Percentiles rank a stretch among this genome's conserved stretches.
These are phyloP conservation scores for Heliconius cydno DNA, from an alignment of 2,888 invertebrate genomes.

Conservation along the genomic window DNA sequence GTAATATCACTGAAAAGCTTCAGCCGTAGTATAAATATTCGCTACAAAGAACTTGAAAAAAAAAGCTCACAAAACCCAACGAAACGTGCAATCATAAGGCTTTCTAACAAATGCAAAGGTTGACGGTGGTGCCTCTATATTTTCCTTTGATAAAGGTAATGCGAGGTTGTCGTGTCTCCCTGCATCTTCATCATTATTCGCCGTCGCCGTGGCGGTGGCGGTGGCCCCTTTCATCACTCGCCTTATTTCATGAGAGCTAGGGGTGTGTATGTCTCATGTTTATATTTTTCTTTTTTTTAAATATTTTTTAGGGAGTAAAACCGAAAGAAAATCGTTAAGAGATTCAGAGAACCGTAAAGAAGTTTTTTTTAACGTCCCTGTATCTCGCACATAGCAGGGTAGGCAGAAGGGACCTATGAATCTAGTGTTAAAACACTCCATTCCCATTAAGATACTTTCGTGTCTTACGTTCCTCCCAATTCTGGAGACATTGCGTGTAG, in stretches of 20 bases:
- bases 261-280: constrained; percentile 20
- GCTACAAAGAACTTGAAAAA: constrained; percentile 18
- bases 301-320: not conserved
- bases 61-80: constrained; percentile 29
- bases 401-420: not conserved
- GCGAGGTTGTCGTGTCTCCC: constrained; percentile 44
- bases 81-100: constrained; percentile 31
- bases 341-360: not conserved
- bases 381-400: not conserved
- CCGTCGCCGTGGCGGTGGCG: constrained; percentile 19
- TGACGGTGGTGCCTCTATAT: constrained; percentile 14
- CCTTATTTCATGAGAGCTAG: constrained; percentile 36
- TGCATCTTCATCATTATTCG: constrained; percentile 44
- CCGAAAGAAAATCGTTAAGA: not conserved
- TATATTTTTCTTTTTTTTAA: not conserved
- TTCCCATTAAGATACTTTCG: not conserved
- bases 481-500: no score
- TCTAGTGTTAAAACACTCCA: not conserved
- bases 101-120: constrained; percentile 9
- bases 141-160: constrained; percentile 30
- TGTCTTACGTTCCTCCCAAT: not conserved
- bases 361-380: not conserved
- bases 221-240: constrained; percentile 39
- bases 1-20: constrained; percentile 6
- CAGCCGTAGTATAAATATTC: not conserved